Conservation (phyloP, 1,140 invertebrate genomes). For the Eriosoma lanigerum region DNA sequence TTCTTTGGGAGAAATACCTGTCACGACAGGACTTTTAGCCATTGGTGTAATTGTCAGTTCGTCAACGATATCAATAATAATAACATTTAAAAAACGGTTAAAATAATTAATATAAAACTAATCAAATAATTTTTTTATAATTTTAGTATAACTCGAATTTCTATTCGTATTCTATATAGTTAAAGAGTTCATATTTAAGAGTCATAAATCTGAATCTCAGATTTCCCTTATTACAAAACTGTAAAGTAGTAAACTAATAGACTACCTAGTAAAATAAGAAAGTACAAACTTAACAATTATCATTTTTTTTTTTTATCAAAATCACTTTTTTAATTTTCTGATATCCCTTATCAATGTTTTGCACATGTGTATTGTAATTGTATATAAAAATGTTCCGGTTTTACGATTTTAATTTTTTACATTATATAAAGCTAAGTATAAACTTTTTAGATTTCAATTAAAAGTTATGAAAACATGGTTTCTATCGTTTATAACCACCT, state of each 20-base stretch:
- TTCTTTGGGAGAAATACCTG: constrained; percentile 96
- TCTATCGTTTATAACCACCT: no score
- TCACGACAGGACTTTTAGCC: constrained; percentile 84
- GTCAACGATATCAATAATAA: neutral
- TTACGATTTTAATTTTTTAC: neutral
- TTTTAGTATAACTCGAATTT: neutral
- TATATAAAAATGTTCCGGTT: neutral
- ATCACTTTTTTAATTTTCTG: no score
- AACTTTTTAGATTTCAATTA: neutral
- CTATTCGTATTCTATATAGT: no score
- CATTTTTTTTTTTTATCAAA: no score
- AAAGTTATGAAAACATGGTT: neutral
- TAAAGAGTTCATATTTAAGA: no score
- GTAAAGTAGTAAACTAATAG: no score
- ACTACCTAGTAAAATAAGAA: no score
- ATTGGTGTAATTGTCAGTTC: constrained; percentile 58
- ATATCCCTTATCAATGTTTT: neutral
- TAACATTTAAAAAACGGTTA: neutral
- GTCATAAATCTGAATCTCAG: no score
- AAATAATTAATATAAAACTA: neutral
- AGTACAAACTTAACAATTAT: no score
- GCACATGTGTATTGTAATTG: constrained; percentile 10
- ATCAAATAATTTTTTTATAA: neutral
- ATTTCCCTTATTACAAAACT: no score
- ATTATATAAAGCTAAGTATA: neutral